phyloP scores from a whole-genome alignment of 30 jellyfish, hydroid and myxozoan genomes.

The Hydractinia symbiolongicarpus region DNA sequence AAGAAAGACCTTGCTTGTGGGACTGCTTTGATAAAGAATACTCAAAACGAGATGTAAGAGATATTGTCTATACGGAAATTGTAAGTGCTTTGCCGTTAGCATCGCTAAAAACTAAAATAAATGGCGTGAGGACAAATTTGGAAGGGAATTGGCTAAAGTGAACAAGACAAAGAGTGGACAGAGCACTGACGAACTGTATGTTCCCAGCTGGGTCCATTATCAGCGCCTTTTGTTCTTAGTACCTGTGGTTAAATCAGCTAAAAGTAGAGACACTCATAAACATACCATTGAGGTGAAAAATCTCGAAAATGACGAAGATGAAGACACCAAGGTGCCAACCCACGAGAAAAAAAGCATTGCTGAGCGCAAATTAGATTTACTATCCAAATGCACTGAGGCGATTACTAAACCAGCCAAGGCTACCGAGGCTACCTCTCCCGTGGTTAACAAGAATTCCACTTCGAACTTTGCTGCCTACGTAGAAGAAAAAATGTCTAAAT shows the following conservation, averaged over 20 bases:
- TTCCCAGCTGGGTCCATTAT: too few relatives aligned
- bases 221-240: too few relatives aligned
- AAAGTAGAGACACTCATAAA: constrained; percentile 5
- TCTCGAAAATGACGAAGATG: constrained; percentile 4
- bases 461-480: constrained; percentile 10
- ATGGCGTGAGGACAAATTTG: too few relatives aligned
- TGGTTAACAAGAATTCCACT: too few relatives aligned
- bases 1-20: background rate
- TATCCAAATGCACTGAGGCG: constrained; percentile 9
- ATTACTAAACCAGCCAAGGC: constrained; percentile 9
- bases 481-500: background rate
- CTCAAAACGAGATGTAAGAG: constrained; percentile 3
- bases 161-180: too few relatives aligned
- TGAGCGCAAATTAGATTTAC: constrained; percentile 4
- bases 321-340: too few relatives aligned
- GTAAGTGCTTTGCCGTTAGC: background rate
- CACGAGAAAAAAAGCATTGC: constrained; percentile 3
- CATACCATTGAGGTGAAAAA: background rate
- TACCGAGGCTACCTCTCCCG: constrained; percentile 15
- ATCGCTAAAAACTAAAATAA: too few relatives aligned
- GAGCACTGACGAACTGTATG: too few relatives aligned
- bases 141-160: too few relatives aligned
- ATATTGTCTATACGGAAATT: background rate
- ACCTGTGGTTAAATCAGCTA: too few relatives aligned
- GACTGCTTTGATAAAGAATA: background rate